These are phyloP conservation scores for Leucozona laternaria DNA, from an alignment of 2,888 invertebrate species.

Conservation along the genomic window DNA sequence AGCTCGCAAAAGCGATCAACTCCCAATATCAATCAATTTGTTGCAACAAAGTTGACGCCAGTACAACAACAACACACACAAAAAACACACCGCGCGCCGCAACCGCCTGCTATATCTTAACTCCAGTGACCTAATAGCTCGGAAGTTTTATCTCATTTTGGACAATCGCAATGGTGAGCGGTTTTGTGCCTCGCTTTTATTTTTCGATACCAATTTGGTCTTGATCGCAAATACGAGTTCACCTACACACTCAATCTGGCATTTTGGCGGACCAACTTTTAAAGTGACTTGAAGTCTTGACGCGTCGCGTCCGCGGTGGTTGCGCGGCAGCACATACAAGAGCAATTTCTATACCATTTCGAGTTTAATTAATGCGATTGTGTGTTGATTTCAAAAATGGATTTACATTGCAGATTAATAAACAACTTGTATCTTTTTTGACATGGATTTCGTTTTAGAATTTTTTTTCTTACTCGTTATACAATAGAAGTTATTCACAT, in stretches of 20 bases:
- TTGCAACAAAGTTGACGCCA: constrained; percentile 50
- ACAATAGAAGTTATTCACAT: not conserved
- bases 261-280: constrained; percentile 58
- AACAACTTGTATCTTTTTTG: constrained; percentile 42
- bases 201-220: constrained; percentile 49
- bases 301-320: not conserved
- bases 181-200: constrained; percentile 10
- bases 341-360: constrained; percentile 54
- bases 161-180: constrained; percentile 61
- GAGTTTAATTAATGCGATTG: constrained; percentile 69
- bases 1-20: constrained; percentile 14
- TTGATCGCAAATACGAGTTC: constrained; percentile 67
- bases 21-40: constrained; percentile 39
- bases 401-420: constrained; percentile 70
- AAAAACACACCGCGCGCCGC: not conserved
- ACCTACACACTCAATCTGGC: constrained; percentile 46
- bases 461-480: not conserved
- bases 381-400: constrained; percentile 67
- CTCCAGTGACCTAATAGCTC: constrained; percentile 63
- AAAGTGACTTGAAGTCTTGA: constrained; percentile 27
- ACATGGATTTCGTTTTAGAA: constrained; percentile 68
- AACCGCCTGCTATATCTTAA: constrained; percentile 29
- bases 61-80: not conserved
- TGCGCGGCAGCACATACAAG: constrained; percentile 13
- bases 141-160: constrained; percentile 66